Conservation (phyloP, 2,797 vertebrate genomes). For the Sebastes iracundus region DNA sequence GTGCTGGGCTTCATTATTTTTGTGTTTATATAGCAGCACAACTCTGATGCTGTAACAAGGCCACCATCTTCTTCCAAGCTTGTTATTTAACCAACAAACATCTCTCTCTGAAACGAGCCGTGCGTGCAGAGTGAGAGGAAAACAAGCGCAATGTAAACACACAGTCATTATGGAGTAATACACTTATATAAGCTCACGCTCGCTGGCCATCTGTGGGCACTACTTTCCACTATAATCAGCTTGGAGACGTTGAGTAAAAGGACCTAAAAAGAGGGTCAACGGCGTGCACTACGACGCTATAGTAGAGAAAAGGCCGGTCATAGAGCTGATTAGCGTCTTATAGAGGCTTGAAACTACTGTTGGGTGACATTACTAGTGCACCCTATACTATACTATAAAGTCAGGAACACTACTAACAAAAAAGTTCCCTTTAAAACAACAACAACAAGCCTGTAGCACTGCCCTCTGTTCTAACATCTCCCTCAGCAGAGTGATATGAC, state of each 20-base stretch:
- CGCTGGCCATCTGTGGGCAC: slow-evolving; percentile 54
- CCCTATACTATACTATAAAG: background rate
- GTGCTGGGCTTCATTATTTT: background rate
- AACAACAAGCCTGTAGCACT: background rate
- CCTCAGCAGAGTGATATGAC: slow-evolving; percentile 47
- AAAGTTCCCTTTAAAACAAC: background rate
- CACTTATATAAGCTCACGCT: slow-evolving; percentile 69
- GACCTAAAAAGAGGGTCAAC: background rate
- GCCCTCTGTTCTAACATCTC: slow-evolving; percentile 6
- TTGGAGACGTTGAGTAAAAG: slow-evolving; percentile 21
- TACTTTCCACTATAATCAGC: slow-evolving; percentile 51
- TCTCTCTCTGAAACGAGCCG: slow-evolving; percentile 9
- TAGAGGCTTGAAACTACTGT: background rate
- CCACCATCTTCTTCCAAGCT: slow-evolving; percentile 7
- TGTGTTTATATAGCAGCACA: background rate
- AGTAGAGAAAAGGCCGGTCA: background rate
- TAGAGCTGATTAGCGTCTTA: slow-evolving; percentile 12
- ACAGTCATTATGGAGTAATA: slow-evolving; percentile 33
- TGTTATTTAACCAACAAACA: slow-evolving; percentile 53
- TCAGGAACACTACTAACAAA: background rate
- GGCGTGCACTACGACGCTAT: background rate
- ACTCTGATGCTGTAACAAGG: background rate
- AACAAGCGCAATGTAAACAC: slow-evolving; percentile 52
- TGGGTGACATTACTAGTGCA: background rate
- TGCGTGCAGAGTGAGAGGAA: background rate